These are phyloP conservation scores for Oreochromis grahami DNA, from an alignment of 2,797 vertebrate species.

Conservation along the genomic window DNA sequence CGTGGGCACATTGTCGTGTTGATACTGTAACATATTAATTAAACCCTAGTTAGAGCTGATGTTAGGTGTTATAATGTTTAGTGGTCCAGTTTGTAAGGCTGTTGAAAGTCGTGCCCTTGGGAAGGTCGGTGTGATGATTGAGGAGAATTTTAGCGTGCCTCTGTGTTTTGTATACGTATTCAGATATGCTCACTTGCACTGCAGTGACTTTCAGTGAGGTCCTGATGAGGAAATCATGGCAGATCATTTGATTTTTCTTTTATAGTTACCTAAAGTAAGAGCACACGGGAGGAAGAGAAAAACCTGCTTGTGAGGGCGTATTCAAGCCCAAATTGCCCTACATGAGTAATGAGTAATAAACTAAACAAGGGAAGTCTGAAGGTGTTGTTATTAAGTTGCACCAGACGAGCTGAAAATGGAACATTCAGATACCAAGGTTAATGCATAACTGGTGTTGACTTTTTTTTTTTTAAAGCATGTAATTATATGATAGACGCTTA, in stretches of 20 bases:
- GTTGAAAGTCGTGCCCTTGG: neutral
- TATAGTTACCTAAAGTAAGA: neutral
- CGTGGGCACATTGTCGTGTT: neutral
- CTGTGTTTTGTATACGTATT: neutral
- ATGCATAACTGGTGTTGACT: neutral
- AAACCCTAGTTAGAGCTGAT: neutral
- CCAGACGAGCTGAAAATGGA: neutral
- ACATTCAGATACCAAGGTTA: neutral
- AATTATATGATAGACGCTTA: neutral
- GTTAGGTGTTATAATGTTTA: neutral
- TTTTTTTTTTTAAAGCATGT: neutral
- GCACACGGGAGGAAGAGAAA: neutral
- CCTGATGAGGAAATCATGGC: slow-evolving; percentile 7
- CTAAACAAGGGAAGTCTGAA: neutral
- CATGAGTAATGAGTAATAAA: slow-evolving; percentile 38
- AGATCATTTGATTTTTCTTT: neutral
- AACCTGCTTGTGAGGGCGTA: neutral
- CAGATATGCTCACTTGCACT: neutral
- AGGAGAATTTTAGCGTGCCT: neutral
- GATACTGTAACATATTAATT: neutral
- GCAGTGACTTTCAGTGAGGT: neutral
- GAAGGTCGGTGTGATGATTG: neutral
- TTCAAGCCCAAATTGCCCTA: neutral
- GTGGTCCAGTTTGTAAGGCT: neutral
- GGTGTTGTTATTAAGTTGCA: neutral